These are phyloP conservation scores for Melanerpes aurifrons DNA, from an alignment of 2,113 vertebrate species.

Conservation along the genomic window DNA sequence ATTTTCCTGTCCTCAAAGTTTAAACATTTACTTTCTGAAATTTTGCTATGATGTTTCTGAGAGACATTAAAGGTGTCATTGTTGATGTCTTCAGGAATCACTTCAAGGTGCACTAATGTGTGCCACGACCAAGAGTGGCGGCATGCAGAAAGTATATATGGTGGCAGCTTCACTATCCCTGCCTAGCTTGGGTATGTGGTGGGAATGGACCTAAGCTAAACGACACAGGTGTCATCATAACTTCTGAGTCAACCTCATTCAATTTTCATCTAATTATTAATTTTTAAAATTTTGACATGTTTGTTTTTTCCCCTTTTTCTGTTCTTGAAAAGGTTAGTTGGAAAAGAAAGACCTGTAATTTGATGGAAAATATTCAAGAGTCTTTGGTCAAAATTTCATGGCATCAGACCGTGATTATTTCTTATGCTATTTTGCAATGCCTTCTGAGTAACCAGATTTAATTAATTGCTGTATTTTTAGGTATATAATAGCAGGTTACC, in stretches of 20 bases:
- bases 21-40: not conserved
- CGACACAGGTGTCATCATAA: not conserved
- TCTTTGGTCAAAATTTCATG: not conserved
- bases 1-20: not conserved
- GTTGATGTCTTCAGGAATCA: not conserved
- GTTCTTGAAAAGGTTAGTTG: not conserved
- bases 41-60: not conserved
- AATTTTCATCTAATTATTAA: not conserved
- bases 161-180: not conserved
- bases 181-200: not conserved
- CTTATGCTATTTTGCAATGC: not conserved
- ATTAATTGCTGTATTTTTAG: slow-evolving; percentile 3
- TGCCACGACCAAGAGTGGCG: not conserved
- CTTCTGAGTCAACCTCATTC: not conserved
- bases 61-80: not conserved
- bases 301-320: not conserved
- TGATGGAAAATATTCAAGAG: not conserved
- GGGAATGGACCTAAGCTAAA: not conserved
- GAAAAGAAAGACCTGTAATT: not conserved
- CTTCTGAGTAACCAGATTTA: not conserved
- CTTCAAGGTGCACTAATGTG: not conserved
- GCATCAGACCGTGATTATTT: not conserved
- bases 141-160: not conserved
- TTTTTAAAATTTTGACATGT: not conserved
- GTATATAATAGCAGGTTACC: not conserved